Evolutionary conservation across 2,888 invertebrate genomes (phyloP).

Genomic region (Luperina nickerlii): DNA sequence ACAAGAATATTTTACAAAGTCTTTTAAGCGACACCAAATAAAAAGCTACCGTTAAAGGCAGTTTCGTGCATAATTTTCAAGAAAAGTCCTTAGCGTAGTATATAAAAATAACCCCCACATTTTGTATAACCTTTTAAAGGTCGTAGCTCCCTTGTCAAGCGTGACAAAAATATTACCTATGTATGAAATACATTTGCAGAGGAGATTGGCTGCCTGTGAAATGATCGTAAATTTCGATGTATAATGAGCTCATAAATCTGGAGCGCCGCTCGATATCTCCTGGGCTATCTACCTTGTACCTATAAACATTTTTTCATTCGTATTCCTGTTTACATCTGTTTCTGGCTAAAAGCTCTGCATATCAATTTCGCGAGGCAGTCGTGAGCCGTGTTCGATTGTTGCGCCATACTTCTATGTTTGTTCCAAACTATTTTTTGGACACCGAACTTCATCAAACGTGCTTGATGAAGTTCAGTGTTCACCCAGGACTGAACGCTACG

Average conservation of each 20-base stretch:
- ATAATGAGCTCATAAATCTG: slow-evolving; percentile 66
- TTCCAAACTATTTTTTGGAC: slow-evolving; percentile 30
- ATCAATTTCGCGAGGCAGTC: slow-evolving; percentile 45
- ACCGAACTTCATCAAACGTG: not conserved
- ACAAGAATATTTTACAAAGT: slow-evolving; percentile 23
- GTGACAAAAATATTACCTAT: slow-evolving; percentile 61
- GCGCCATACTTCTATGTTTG: slow-evolving; percentile 31
- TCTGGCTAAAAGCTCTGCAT: slow-evolving; percentile 41
- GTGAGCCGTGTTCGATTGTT: slow-evolving; percentile 29
- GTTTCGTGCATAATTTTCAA: slow-evolving; percentile 25
- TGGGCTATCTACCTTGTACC: slow-evolving; percentile 50
- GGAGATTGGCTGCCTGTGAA: slow-evolving; percentile 62
- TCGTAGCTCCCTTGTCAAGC: slow-evolving; percentile 41
- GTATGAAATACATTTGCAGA: slow-evolving; percentile 59
- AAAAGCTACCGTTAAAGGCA: slow-evolving; percentile 17
- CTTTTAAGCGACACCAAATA: slow-evolving; percentile 19
- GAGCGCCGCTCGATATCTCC: slow-evolving; percentile 55
- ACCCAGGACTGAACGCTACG: slow-evolving; percentile 6
- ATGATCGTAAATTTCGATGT: slow-evolving; percentile 67
- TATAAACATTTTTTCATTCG: slow-evolving; percentile 52
- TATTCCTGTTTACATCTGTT: slow-evolving; percentile 54
- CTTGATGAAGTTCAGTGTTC: slow-evolving; percentile 34
- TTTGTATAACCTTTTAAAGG: slow-evolving; percentile 46
- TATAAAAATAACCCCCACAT: slow-evolving; percentile 33
- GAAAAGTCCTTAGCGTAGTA: slow-evolving; percentile 18